phyloP scores from a whole-genome alignment of 2,797 vertebrate species.

The Hippopotamyrus pictus region DNA sequence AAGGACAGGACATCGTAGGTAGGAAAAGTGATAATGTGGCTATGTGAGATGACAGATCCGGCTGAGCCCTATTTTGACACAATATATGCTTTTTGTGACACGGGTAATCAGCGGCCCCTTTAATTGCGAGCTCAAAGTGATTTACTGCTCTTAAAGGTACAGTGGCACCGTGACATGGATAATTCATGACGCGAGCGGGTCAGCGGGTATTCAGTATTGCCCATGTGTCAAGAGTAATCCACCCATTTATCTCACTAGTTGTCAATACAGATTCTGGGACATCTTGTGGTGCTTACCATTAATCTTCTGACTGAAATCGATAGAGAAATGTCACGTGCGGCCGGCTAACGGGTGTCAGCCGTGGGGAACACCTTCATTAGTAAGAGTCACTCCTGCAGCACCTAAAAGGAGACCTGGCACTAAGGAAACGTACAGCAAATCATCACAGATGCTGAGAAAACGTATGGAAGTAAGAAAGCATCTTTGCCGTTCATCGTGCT shows the following conservation, averaged over 20 bases:
- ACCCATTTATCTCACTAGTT: conserved; percentile 29
- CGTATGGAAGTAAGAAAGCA: not conserved
- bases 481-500: not conserved
- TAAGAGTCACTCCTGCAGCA: not conserved
- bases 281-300: conserved; percentile 29
- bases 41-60: not conserved
- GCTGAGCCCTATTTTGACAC: not conserved
- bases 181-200: conserved; percentile 16
- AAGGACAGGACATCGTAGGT: not conserved
- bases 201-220: conserved; percentile 4
- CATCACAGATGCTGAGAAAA: not conserved
- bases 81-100: not conserved
- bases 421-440: not conserved
- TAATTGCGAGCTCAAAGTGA: conserved; percentile 21
- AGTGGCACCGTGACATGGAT: conserved; percentile 13
- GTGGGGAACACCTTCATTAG: conserved; percentile 15
- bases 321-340: conserved; percentile 29
- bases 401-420: not conserved
- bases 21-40: not conserved
- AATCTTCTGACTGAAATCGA: conserved; percentile 34
- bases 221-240: conserved; percentile 31
- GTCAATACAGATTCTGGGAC: conserved; percentile 34
- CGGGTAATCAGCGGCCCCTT: conserved; percentile 2
- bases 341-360: conserved; percentile 3
- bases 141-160: not conserved